phyloP scores from a whole-genome alignment of 2,888 invertebrate genomes.

The Lepidocyrtinus sp. region DNA sequence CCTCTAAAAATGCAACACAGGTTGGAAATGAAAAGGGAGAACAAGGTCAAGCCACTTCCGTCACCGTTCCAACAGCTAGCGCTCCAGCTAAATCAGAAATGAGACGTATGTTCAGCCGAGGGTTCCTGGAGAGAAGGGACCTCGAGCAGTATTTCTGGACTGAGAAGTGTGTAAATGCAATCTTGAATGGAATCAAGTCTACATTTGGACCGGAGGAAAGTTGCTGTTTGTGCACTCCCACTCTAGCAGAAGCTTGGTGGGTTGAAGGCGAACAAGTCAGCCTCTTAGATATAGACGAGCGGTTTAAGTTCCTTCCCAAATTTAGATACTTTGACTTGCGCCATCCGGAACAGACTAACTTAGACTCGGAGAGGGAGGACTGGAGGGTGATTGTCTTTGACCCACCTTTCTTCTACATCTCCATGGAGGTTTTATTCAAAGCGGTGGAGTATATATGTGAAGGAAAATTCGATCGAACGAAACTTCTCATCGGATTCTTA shows the following conservation, averaged over 20 bases:
- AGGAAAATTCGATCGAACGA: slow-evolving; percentile 54
- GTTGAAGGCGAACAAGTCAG: slow-evolving; percentile 60
- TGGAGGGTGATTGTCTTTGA: slow-evolving; percentile 67
- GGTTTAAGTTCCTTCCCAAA: slow-evolving; percentile 66
- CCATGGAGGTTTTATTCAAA: slow-evolving; percentile 59
- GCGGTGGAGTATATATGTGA: slow-evolving; percentile 64
- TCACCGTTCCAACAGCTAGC: too few species aligned
- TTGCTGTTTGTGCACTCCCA: slow-evolving; percentile 67
- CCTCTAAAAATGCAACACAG: too few species aligned
- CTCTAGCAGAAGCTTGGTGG: slow-evolving; percentile 64
- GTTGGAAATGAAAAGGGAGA: too few species aligned
- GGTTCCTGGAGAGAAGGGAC: slow-evolving; percentile 63
- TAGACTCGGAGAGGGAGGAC: slow-evolving; percentile 50
- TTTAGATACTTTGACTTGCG: slow-evolving; percentile 66
- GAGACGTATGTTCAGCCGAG: slow-evolving; percentile 48
- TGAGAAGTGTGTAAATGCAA: slow-evolving; percentile 61
- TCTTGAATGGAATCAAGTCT: slow-evolving; percentile 57
- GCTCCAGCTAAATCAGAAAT: slow-evolving; percentile 9
- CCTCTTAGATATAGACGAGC: slow-evolving; percentile 66
- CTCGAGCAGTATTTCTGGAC: slow-evolving; percentile 69
- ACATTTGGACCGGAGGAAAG: slow-evolving; percentile 64
- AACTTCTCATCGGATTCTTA: slow-evolving; percentile 65
- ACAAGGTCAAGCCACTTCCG: too few species aligned
- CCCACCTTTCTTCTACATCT: slow-evolving; percentile 68
- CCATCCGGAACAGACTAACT: slow-evolving; percentile 40